Evolutionary conservation across 2,797 vertebrate genomes (phyloP).

Genomic region (Podargus strigoides): DNA sequence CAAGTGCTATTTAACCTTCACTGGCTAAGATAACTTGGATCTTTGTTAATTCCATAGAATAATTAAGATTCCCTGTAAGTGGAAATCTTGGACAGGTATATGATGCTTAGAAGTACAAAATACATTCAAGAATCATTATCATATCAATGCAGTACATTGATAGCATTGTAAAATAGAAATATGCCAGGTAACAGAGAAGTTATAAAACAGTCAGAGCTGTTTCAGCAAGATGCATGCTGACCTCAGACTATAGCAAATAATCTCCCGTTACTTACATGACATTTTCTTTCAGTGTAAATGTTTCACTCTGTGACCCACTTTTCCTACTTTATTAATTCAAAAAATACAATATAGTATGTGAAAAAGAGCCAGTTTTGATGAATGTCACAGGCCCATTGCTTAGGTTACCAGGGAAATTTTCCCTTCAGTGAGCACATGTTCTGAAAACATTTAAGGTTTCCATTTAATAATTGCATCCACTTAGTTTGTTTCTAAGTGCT

Average conservation of each 20-base stretch:
- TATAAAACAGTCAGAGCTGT: neutral
- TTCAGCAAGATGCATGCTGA: constrained; percentile 6
- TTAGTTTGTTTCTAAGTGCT: constrained; percentile 13
- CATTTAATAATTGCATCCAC: neutral
- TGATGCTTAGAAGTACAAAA: neutral
- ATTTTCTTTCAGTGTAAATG: constrained; percentile 12
- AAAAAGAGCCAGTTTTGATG: neutral
- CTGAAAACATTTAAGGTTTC: constrained; percentile 44
- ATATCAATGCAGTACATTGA: neutral
- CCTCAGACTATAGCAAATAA: neutral
- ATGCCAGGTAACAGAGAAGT: neutral
- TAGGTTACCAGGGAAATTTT: constrained; percentile 25
- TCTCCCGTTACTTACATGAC: neutral
- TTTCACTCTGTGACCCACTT: constrained; percentile 5
- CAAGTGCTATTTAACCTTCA: constrained; percentile 53
- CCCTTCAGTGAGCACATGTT: constrained; percentile 20
- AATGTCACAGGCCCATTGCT: constrained; percentile 11
- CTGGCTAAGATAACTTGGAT: constrained; percentile 2
- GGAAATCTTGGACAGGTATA: neutral
- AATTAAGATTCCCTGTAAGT: constrained; percentile 29
- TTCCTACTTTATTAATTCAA: constrained; percentile 26
- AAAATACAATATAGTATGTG: neutral
- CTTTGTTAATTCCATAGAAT: constrained; percentile 25
- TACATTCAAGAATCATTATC: constrained; percentile 19
- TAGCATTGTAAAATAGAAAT: constrained; percentile 17